phyloP scores from a whole-genome alignment of 1,140 invertebrate genomes.

The Diorhabda sublineata region DNA sequence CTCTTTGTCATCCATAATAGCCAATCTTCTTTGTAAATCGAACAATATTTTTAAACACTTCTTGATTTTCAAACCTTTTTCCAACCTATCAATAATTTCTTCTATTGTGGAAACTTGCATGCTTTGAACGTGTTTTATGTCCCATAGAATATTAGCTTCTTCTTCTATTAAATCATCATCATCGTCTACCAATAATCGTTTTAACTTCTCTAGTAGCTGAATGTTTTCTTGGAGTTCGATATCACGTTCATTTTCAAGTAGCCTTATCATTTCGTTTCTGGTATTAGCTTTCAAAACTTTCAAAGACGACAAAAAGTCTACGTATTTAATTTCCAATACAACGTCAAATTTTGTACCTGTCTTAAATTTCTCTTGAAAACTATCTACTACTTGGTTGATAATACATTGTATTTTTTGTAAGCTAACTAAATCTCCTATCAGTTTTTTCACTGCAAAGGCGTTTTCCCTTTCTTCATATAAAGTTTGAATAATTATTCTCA shows the following conservation, averaged over 20 bases:
- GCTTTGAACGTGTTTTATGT: constrained; percentile 37
- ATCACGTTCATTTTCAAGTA: constrained; percentile 31
- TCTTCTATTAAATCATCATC: constrained; percentile 23
- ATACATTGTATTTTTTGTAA: constrained; percentile 37
- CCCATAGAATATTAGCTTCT: constrained; percentile 37
- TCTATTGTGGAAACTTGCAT: constrained; percentile 33
- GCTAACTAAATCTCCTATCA: constrained; percentile 32
- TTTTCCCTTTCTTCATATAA: constrained; percentile 27
- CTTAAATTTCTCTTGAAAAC: constrained; percentile 32
- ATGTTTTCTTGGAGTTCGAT: constrained; percentile 28
- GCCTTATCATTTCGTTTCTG: constrained; percentile 28
- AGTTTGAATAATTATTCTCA: constrained; percentile 26
- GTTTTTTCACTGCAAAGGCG: constrained; percentile 32
- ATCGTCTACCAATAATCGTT: constrained; percentile 26
- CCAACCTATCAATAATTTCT: constrained; percentile 35
- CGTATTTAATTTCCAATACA: constrained; percentile 35
- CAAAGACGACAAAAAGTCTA: constrained; percentile 29
- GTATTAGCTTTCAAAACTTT: constrained; percentile 28
- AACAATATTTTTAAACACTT: constrained; percentile 41
- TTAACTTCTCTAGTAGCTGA: constrained; percentile 29
- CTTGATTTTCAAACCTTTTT: constrained; percentile 28
- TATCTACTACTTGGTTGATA: constrained; percentile 31
- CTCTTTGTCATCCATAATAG: constrained; percentile 30
- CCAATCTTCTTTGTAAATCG: constrained; percentile 36
- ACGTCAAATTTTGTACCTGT: constrained; percentile 28